Evolutionary conservation across 2,113 vertebrate species (phyloP).

Genomic region (Oryzias javanicus): DNA sequence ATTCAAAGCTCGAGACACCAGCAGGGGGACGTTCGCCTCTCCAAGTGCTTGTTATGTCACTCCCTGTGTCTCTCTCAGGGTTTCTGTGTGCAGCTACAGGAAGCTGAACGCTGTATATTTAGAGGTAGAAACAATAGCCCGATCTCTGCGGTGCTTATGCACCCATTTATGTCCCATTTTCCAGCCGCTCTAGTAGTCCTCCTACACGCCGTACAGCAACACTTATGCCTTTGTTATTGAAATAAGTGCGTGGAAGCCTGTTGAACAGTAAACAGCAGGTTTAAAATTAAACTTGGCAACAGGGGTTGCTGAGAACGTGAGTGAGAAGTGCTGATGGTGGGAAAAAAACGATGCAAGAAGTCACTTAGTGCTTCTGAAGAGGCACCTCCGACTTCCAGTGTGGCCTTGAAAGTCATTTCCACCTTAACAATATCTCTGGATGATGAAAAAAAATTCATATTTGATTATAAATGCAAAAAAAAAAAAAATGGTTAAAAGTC

Average conservation of each 20-base stretch:
- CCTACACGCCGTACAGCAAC: conserved; percentile 27
- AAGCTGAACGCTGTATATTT: conserved; percentile 57
- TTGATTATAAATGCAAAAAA: too few species aligned
- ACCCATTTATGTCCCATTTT: conserved; percentile 48
- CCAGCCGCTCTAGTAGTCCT: conserved; percentile 31
- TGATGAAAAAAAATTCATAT: neutral
- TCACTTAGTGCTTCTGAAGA: conserved; percentile 5
- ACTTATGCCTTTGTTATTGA: conserved; percentile 26
- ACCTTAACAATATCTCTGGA: too few species aligned
- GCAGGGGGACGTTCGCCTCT: conserved; percentile 13
- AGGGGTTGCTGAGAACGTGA: neutral
- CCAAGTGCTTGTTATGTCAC: conserved; percentile 63
- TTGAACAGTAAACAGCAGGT: conserved; percentile 30
- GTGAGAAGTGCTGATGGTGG: conserved; percentile 12
- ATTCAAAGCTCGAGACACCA: conserved; percentile 58
- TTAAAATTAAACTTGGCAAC: conserved; percentile 35
- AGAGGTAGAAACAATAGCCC: conserved; percentile 57
- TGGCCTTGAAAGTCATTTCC: neutral
- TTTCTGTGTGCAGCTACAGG: conserved; percentile 36
- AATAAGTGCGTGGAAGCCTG: conserved; percentile 18
- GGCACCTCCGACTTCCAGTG: neutral
- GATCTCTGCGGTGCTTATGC: conserved; percentile 49
- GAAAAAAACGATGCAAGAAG: neutral
- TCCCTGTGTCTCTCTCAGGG: conserved; percentile 14
- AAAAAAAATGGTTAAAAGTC: neutral